phyloP scores from a whole-genome alignment of 2,888 invertebrate species.

The Ennomos erosarius region DNA sequence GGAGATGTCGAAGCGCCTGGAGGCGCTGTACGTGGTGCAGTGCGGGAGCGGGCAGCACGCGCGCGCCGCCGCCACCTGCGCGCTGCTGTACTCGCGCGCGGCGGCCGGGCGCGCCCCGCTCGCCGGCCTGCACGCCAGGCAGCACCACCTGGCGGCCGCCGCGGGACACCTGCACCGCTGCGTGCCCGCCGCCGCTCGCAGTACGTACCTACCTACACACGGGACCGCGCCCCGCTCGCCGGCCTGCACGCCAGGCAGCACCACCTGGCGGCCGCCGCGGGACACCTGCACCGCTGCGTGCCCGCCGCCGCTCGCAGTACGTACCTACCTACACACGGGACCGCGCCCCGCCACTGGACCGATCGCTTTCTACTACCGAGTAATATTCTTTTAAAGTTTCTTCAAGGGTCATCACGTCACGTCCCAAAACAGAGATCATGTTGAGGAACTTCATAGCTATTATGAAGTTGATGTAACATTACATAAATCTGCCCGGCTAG shows the following conservation, averaged over 20 bases:
- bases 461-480: too few species aligned
- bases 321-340: conserved; percentile 34
- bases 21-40: conserved; percentile 91
- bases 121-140: conserved; percentile 84
- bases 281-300: conserved; percentile 87
- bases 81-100: conserved; percentile 88
- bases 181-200: conserved; percentile 57
- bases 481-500: too few species aligned
- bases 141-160: conserved; percentile 84
- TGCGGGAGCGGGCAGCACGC: conserved; percentile 89
- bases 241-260: conserved; percentile 84
- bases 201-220: conserved; percentile 49
- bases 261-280: conserved; percentile 85
- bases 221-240: conserved; percentile 66
- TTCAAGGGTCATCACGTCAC: too few species aligned
- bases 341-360: too few species aligned
- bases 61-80: conserved; percentile 92
- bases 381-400: too few species aligned
- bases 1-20: conserved; percentile 87
- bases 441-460: too few species aligned
- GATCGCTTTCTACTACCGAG: too few species aligned
- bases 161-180: conserved; percentile 88
- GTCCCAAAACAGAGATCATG: too few species aligned
- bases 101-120: conserved; percentile 82
- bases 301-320: conserved; percentile 60